These are phyloP conservation scores for Cottus gobio DNA, from an alignment of 2,113 vertebrate genomes.

Conservation along the genomic window DNA sequence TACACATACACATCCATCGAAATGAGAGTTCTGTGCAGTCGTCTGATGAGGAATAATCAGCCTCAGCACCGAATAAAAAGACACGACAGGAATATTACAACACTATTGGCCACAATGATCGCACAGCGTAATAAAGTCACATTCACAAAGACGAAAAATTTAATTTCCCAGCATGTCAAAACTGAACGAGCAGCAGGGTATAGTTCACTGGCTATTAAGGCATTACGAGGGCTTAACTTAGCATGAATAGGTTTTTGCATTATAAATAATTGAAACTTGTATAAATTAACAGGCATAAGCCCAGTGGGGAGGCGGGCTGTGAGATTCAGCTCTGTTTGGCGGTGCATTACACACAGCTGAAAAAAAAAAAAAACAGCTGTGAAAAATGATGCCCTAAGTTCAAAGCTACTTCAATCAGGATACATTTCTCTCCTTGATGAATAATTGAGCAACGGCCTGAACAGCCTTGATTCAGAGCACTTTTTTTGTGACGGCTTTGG, in stretches of 20 bases:
- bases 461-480: conserved; percentile 79
- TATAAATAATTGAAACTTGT: conserved; percentile 80
- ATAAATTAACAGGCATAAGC: conserved; percentile 74
- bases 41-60: background rate
- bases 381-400: conserved; percentile 84
- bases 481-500: conserved; percentile 76
- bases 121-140: conserved; percentile 32
- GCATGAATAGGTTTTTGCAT: conserved; percentile 68
- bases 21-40: conserved; percentile 9
- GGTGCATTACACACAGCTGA: conserved; percentile 53
- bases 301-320: conserved; percentile 36
- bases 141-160: conserved; percentile 50
- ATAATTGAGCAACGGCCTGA: conserved; percentile 84
- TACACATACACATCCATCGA: conserved; percentile 16
- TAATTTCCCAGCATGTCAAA: conserved; percentile 49
- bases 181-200: conserved; percentile 42
- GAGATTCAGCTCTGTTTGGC: conserved; percentile 56
- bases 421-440: conserved; percentile 84
- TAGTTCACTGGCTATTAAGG: conserved; percentile 66
- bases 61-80: background rate
- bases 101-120: conserved; percentile 18
- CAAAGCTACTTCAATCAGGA: conserved; percentile 87
- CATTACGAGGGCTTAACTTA: conserved; percentile 76
- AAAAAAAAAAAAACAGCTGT: conserved; percentile 66
- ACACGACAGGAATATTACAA: conserved; percentile 4